Base-by-base conservation (phyloP, 1,140 invertebrate species). In the Rhopalosiphum maidis region DNA sequence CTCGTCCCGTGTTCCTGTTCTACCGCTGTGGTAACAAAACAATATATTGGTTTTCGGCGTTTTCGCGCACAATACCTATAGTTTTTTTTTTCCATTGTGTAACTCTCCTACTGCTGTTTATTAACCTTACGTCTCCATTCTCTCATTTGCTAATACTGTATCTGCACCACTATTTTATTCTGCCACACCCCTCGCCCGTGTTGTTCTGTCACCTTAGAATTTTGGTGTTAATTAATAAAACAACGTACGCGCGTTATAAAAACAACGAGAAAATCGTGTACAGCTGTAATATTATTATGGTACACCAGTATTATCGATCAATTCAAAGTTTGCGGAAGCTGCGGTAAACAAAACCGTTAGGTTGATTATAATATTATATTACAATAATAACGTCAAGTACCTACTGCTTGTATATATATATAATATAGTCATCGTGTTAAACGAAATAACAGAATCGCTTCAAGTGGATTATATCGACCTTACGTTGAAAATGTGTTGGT, bases 31-130 rank as follows among this genome's bases (percentile, higher is more conserved):
- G 85, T 86, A 86, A 43, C 41, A 30, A 86, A 86, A 86, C 43
- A 43, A 86, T 46, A 86, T 86, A 86, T 86, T 9, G n/a, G 87
- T 88, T 88, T 88, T 88, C 87, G 25, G 9, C 21, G 87, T 88
- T 88, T 88, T 88, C 87, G 25, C 25, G 15, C 60, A 15, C 30
- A n/a, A 22, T 77, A n/a, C 60, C 30, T 77, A 77, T 77, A 11
- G 60, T 30, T 77, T 77, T n/a, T 85, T 85, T 41, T 85, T 85
- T n/a, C n/a, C 22, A 41, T 85, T 77, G n/a, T 1, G 60, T 85
- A 21, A 23, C 35, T 37, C 82, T 41, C 23, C 23, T n/a, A 18
- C 60, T 77, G 30, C 11, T n/a, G 60, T 5, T 35, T 35, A 77
- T 6, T n/a, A 4, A 77, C 60, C n/a, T 77, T 15, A 77, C 60